Evolutionary conservation across 2,113 vertebrate species (phyloP).

Genomic region (Morone chrysops): DNA sequence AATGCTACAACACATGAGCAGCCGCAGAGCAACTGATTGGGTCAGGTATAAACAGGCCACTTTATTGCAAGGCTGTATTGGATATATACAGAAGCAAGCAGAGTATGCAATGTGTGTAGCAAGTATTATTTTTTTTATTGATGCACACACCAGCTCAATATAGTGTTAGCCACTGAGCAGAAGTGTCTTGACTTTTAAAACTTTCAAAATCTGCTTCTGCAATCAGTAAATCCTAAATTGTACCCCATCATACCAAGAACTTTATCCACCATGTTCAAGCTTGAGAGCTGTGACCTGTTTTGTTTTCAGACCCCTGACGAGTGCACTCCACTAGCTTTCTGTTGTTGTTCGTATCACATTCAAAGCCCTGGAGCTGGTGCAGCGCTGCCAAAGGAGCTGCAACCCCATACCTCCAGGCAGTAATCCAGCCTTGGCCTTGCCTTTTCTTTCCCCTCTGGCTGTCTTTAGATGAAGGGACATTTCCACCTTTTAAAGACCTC

Average conservation of each 20-base stretch:
- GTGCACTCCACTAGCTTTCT: not conserved
- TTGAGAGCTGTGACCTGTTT: not conserved
- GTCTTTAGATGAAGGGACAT: constrained; percentile 12
- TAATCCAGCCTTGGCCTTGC: constrained; percentile 18
- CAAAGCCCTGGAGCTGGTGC: not conserved
- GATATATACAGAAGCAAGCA: not conserved
- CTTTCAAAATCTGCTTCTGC: too few species aligned
- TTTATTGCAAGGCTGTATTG: not conserved
- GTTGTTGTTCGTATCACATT: constrained; percentile 15
- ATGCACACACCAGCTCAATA: too few species aligned
- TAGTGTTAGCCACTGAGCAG: too few species aligned
- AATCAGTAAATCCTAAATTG: too few species aligned
- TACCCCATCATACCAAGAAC: too few species aligned
- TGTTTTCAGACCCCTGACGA: not conserved
- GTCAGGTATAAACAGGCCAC: not conserved
- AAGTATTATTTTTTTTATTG: too few species aligned
- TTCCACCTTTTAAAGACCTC: not conserved
- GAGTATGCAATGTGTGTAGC: not conserved
- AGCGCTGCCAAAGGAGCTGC: constrained; percentile 24
- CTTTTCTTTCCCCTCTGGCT: constrained; percentile 26
- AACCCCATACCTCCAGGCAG: constrained; percentile 23
- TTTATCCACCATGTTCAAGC: too few species aligned
- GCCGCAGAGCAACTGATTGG: not conserved
- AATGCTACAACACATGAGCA: not conserved
- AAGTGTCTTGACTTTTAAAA: too few species aligned